These are phyloP conservation scores for Diplodus sargus DNA, from an alignment of 2,797 vertebrate species.

Conservation along the genomic window DNA sequence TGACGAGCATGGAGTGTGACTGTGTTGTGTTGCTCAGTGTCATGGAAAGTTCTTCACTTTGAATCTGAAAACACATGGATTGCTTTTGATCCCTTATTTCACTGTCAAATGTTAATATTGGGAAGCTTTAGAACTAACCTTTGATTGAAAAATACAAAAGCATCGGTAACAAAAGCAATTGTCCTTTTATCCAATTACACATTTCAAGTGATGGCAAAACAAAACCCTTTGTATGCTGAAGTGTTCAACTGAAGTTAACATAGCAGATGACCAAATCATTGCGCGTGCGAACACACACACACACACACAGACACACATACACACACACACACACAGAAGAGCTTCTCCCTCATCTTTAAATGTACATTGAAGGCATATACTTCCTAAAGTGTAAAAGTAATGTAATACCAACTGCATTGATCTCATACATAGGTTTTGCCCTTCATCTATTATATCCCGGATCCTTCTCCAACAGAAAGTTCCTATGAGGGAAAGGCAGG, in stretches of 20 bases:
- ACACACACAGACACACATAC: no score
- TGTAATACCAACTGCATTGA: background rate
- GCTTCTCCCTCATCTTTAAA: background rate
- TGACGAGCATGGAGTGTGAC: no score
- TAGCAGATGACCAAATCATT: background rate
- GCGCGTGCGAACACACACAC: no score
- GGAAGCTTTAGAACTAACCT: background rate
- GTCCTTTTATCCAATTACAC: background rate
- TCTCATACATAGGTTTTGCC: background rate
- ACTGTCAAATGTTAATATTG: no score
- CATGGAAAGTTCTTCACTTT: no score
- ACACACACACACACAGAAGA: no score
- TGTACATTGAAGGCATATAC: no score
- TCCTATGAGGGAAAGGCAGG: background rate
- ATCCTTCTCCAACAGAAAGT: background rate
- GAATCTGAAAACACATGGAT: no score
- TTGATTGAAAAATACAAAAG: background rate
- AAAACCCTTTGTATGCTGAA: background rate
- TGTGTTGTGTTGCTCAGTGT: no score
- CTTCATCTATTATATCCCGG: background rate
- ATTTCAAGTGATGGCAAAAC: background rate
- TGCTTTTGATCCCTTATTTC: no score
- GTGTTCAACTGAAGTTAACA: background rate
- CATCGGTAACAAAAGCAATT: background rate
- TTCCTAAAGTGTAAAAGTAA: background rate